Conservation (phyloP, 2,888 invertebrate genomes). For the Rhagonycha lutea region DNA sequence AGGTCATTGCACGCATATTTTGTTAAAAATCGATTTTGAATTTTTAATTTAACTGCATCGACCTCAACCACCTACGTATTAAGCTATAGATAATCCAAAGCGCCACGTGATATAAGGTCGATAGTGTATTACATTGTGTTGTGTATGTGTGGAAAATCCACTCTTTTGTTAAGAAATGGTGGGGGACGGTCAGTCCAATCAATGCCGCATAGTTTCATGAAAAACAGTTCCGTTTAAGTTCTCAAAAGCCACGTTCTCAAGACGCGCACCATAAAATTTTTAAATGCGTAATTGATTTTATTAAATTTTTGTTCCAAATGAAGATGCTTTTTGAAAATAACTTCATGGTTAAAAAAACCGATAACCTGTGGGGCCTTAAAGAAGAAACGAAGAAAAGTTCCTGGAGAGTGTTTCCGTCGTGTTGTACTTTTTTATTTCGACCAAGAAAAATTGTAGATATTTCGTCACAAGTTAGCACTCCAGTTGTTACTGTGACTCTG, state of each 20-base stretch:
- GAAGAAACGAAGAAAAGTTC: slow-evolving; percentile 33
- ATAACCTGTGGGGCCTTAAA: slow-evolving; percentile 42
- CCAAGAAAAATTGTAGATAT: slow-evolving; percentile 33
- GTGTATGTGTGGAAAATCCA: slow-evolving; percentile 15
- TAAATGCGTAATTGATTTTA: not conserved
- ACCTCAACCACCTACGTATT: slow-evolving; percentile 18
- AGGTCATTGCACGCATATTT: slow-evolving; percentile 1
- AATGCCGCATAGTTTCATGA: slow-evolving; percentile 31
- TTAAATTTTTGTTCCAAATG: not conserved
- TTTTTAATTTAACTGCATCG: slow-evolving; percentile 18
- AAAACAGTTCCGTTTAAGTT: not conserved
- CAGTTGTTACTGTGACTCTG: slow-evolving; percentile 46
- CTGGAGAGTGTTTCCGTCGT: slow-evolving; percentile 29
- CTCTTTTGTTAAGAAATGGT: slow-evolving; percentile 25
- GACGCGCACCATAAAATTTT: not conserved
- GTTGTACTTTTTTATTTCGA: slow-evolving; percentile 37
- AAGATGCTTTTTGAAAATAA: slow-evolving; percentile 17
- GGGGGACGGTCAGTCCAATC: slow-evolving; percentile 39
- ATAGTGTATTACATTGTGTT: slow-evolving; percentile 5
- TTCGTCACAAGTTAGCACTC: slow-evolving; percentile 37
- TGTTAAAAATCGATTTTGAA: slow-evolving; percentile 10
- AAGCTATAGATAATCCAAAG: slow-evolving; percentile 12
- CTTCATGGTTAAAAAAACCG: slow-evolving; percentile 20
- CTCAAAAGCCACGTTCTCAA: not conserved
- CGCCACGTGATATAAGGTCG: slow-evolving; percentile 19